Evolutionary conservation across 2,797 vertebrate genomes (phyloP), one percentile per base, ranked within the genome.

Genomic region (Cirrhinus mrigala): DNA sequence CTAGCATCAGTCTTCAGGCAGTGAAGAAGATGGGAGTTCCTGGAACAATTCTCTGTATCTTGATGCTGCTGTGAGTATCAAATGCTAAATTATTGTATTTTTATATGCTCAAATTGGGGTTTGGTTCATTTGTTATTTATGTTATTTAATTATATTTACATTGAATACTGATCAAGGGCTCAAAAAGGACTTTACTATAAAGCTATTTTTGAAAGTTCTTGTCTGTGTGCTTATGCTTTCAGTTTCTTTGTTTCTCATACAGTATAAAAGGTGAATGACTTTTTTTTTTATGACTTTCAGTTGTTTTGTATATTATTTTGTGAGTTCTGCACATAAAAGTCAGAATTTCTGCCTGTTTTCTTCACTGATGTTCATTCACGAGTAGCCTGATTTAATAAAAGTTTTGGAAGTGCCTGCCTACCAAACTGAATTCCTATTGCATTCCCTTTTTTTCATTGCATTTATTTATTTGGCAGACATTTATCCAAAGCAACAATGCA

Each of bases 51-150:
- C 20, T 69, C 1, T 81, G 48, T n/a, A 2, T 80, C 62, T 29
- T 69, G 46, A 81, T 69, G 29, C 20, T 81, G 48, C 29, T 81
- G 79, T 81, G 14, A 81, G 79, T 80, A 68, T 66, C 7, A 79
- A 48, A 50, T 7, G 5, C 14, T 8, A 2, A n/a, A 24, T 71
- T 2, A n/a, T 44, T 71, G 11, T 15, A 48, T 46, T 24, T n/a
- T 46, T 48, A 71, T 71, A 24, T 24, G n/a, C 40, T 24, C 1
- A 46, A 46, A 14, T 71, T 44, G 9, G 37, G 37, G 37, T 70
- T 44, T 70, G 37, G 20, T 40, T 44, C 6, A 15, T 24, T 46
- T 29, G 29, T 29, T 29, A 29, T 29, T 29, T 29, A 3, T 71
- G 40, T 1, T 44, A 70, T 3, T 71, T 71, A 8, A 20, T 6